A percentile compares a stretch with the other conserved stretches of the same genome.
These are phyloP conservation scores for Theodoxus fluviatilis DNA, from an alignment of 2,888 invertebrate genomes.

Conservation along the genomic window DNA sequence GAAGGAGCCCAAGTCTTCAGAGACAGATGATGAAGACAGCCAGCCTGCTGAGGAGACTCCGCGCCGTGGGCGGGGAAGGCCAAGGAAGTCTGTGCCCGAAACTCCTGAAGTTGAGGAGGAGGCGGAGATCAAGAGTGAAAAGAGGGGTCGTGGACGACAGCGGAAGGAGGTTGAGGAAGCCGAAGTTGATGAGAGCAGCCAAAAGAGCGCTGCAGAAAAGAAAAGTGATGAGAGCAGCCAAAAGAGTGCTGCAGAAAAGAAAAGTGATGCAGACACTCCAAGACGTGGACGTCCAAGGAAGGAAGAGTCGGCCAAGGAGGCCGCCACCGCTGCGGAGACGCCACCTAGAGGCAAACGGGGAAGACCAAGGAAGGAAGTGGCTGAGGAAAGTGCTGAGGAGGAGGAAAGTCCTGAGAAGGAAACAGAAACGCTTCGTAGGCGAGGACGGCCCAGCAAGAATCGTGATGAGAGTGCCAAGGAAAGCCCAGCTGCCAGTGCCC, in stretches of 20 bases:
- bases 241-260: conserved; percentile 30
- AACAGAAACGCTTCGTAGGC: conserved; percentile 15
- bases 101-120: conserved; percentile 21
- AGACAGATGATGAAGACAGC: conserved; percentile 24
- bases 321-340: too few species aligned
- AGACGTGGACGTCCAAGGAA: conserved; percentile 35
- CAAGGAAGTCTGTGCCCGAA: conserved; percentile 1
- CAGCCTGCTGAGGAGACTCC: too few species aligned
- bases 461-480: too few species aligned
- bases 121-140: too few species aligned
- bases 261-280: conserved; percentile 24
- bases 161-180: neutral
- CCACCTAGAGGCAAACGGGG: conserved; percentile 29
- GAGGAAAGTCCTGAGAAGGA: conserved; percentile 28
- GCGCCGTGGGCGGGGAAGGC: too few species aligned
- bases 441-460: conserved; percentile 15
- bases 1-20: conserved; percentile 33
- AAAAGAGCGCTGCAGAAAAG: conserved; percentile 9
- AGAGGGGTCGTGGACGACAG: too few species aligned
- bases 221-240: neutral
- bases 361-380: conserved; percentile 26
- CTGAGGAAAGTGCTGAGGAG: conserved; percentile 23
- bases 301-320: conserved; percentile 28
- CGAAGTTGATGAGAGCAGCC: neutral
- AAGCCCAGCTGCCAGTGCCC: too few species aligned